Evolutionary conservation across 2,113 vertebrate species (phyloP), one percentile per base, ranked within the genome.

Genomic region (Platycercus adscitus): DNA sequence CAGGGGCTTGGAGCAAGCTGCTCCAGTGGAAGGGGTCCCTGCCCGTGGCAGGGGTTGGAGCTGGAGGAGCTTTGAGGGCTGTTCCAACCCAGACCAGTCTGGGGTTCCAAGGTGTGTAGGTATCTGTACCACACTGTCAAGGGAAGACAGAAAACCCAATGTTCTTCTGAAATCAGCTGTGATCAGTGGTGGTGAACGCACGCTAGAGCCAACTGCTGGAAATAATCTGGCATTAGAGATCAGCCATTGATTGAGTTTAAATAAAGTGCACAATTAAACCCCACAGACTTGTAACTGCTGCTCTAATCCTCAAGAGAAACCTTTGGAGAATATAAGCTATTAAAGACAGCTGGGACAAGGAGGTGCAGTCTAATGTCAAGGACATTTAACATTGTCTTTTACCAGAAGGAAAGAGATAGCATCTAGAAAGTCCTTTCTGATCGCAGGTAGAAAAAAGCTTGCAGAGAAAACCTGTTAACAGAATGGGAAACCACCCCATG

Each of bases 51-150:
- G 1, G 55, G 55, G 20, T 7, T 58, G 55, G 55, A 7, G 0
- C 33, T n/a, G 33, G 55, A 15, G 0, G 20, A 14, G 33, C 33
- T 23, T 58, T 23, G 2, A 58, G 20, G 5, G 23, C 55, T 13
- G 13, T 10, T n/a, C 15, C 56, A n/a, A 23, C 33, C 0, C 6
- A n/a, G 9, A n/a, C 13, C 55, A 10, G 20, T 7, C 33, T 35
- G 56, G 33, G 4, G 7, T 58, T 14, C 56, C n/a, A 5, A 24
- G 9, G 13, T 1, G 9, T 7, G 56, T 31, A 31, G 66, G 25
- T 3, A 5, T 6, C 39, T 20, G 37, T 0, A 10, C 31, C 18
- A 6, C 24, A 0, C 1, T 5, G 20, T 1, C 37, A 3, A 0
- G 2, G 41, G 41, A 60, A 70, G 77, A 20, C 35, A 41, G 0